Evolutionary conservation across 1,140 invertebrate species (phyloP), one percentile per base, ranked within the genome.

Genomic region (Brachionus rubens): DNA sequence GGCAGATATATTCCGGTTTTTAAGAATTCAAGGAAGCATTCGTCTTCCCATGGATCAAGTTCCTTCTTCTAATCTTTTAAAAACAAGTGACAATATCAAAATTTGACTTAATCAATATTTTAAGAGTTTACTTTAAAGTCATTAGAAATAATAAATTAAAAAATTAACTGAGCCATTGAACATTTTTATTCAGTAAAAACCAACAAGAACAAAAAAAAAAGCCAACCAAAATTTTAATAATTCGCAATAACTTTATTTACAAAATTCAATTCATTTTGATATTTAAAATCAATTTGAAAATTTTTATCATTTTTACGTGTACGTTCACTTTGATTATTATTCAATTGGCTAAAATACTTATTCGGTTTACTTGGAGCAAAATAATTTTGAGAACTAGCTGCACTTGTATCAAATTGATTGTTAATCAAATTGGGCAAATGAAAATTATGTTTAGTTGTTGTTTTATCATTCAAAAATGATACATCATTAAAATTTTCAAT

Each of bases 171-270:
- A n/a, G n/a, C n/a, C n/a, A n/a, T n/a, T n/a, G n/a, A n/a, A n/a
- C n/a, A n/a, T n/a, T n/a, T n/a, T n/a, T n/a, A n/a, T n/a, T n/a
- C n/a, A n/a, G n/a, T n/a, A n/a, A n/a, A n/a, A n/a, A n/a, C n/a
- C n/a, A n/a, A n/a, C n/a, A n/a, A n/a, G n/a, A n/a, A n/a, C 33
- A 5, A 3, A 36, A 36, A 36, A 16, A 30, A 19, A 16, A 16
- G 33, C 12, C n/a, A 59, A 59, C n/a, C 19, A 16, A 59, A 59
- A 36, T 40, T 36, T 30, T 36, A 59, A 59, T 59, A 59, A 59
- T 59, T 59, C 33, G 54, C 54, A 59, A 59, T 59, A 33, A 59
- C 36, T 59, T 59, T 59, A 59, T 59, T 59, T 40, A 59, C 54
- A 59, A 59, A 36, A 59, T 59, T 59, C 19, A 59, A 59, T 12